These are phyloP conservation scores for Drosophila paranaensis DNA, from an alignment of 2,888 invertebrate genomes.

Conservation along the genomic window DNA sequence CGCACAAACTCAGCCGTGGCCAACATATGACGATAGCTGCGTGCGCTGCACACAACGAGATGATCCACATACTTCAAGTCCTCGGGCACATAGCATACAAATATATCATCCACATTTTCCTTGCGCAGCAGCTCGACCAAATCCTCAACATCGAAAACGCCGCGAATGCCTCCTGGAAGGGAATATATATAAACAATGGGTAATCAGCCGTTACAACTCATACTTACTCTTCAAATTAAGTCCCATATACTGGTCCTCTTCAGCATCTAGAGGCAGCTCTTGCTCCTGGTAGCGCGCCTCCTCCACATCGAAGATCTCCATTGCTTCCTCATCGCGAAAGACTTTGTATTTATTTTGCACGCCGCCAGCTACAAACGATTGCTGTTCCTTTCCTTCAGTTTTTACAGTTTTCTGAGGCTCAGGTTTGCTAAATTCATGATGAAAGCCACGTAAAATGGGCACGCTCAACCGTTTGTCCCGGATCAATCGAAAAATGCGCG, in stretches of 20 bases:
- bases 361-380: constrained; percentile 84
- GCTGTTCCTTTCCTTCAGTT: constrained; percentile 5
- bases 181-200: neutral
- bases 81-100: constrained; percentile 91
- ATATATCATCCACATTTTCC: constrained; percentile 92
- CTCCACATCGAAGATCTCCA: constrained; percentile 89
- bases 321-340: constrained; percentile 89
- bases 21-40: constrained; percentile 90
- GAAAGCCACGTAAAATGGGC: constrained; percentile 75
- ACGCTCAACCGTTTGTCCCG: constrained; percentile 67
- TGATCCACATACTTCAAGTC: constrained; percentile 93
- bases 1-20: constrained; percentile 91
- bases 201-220: accelerated
- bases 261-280: constrained; percentile 25
- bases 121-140: constrained; percentile 90
- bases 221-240: constrained; percentile 87
- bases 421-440: constrained; percentile 80
- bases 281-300: constrained; percentile 86
- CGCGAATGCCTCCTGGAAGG: constrained; percentile 90
- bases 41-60: constrained; percentile 92
- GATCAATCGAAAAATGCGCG: constrained; percentile 71
- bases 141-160: constrained; percentile 96
- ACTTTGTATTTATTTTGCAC: constrained; percentile 88
- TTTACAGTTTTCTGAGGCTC: constrained; percentile 33
- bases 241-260: constrained; percentile 83